Base-by-base conservation (phyloP, 2,888 invertebrate genomes). In the Allygus modestus region DNA sequence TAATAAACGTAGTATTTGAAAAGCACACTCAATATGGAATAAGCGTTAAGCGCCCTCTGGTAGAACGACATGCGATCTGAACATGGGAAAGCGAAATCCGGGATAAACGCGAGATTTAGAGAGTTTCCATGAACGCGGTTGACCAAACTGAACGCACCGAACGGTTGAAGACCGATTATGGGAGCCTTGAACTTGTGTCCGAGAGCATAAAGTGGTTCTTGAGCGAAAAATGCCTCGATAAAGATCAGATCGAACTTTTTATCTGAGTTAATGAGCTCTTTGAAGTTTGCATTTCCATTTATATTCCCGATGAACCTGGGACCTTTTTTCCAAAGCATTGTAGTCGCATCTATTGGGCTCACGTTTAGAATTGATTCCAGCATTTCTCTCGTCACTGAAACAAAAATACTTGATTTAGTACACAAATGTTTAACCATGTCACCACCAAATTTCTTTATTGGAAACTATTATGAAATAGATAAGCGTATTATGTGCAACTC, bases 101-200 rank as follows among this genome's bases (percentile, higher is more conserved):
- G 85, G 0, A 86, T 73, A 43, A 85, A 86, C 0, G 86, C 75
- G 0, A 84, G 82, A n/a, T 84, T 83, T 15, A 85, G 65, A 26
- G 84, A 84, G n/a, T 85, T 85, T n/a, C 87, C 86, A 0, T 51
- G 84, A n/a, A 85, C 51, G 54, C 84, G 81, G 31, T 75, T 79
- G 15, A 84, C 61, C 31, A 83, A 82, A 17, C 86, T 84, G n/a
- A 73, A 75, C 23, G 79, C 71, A 17, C 73, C 46, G 43, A 73
- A 73, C 1, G 87, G 86, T 51, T 86, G 84, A 7, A 84, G 61
- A 65, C 41, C 77, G 51, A 87, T 46, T n/a, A 87, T 58, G 33
- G 87, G 87, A 0, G 84, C 86, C 11, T 86, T 85, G 75, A 86
- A 85, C 71, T 85, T 87, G 69, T 86, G 79, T 1, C 85, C 86